Evolutionary conservation across 2,888 invertebrate genomes (phyloP), one percentile per base, ranked within the genome.

Genomic region (Acronicta leporina): DNA sequence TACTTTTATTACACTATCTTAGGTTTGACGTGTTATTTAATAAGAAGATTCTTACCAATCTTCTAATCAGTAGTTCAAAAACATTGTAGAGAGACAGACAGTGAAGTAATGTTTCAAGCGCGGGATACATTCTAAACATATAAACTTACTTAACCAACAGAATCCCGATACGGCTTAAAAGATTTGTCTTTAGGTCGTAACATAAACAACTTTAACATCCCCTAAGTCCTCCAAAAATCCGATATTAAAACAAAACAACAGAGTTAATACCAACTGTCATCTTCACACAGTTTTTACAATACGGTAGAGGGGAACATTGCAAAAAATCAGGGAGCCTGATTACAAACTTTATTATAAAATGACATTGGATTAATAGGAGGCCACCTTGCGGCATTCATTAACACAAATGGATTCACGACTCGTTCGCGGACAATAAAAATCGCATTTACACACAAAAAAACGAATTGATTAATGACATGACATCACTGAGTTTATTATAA

Each of bases 381-480:
- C 91, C 92, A 91, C 91, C 92, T 92, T 91, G 91, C 82, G 85
- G 86, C 83, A 80, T 84, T 87, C 92, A 92, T 92, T 92, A 93
- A 82, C 86, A 84, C 88, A 88, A 91, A 92, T 90, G 91, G 87
- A 88, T 81, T 84, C 88, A 86, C 85, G 82, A 84, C 75, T 85
- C 84, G 85, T 80, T 80, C 80, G 80, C 82, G 82, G 81, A 90
- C 89, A 92, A 91, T 92, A 90, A 91, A 92, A 92, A 92, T 92
- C 92, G 90, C 91, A 91, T 92, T 92, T 90, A 90, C 58, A 62
- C 55, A 64, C 59, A 63, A 79, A 80, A 92, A 91, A 87, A 77
- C 71, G 78, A 81, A 81, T 83, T 92, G 92, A 92, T 92, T 92
- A 91, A 92, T 92, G 92, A 92, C 85, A 92, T 92, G 92, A 92